These are phyloP conservation scores for Dioctria rufipes DNA, from an alignment of 2,888 invertebrate species.

Conservation along the genomic window DNA sequence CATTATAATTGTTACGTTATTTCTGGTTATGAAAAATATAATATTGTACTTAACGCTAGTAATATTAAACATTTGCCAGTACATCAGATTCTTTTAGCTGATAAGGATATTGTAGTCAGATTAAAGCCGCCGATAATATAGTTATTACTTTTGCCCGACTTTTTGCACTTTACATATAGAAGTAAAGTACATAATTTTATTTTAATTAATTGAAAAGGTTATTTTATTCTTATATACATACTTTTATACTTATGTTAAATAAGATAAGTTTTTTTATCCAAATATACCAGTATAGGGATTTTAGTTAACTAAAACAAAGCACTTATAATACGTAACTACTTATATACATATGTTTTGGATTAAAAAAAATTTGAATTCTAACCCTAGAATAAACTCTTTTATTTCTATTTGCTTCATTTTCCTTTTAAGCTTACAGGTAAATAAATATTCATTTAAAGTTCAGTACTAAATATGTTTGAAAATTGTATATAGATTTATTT, in stretches of 20 bases:
- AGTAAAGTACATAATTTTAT: background rate
- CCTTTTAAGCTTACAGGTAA: background rate
- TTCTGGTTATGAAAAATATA: background rate
- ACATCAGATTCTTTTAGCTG: background rate
- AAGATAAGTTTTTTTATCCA: background rate
- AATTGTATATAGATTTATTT: background rate
- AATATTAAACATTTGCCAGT: background rate
- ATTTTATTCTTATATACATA: background rate
- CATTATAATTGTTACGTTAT: slow-evolving; percentile 3
- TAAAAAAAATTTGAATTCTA: background rate
- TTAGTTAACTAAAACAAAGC: background rate
- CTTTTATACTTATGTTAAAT: background rate
- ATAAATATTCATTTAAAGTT: background rate
- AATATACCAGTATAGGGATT: background rate
- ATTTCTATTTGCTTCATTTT: background rate
- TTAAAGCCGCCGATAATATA: background rate
- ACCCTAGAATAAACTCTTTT: background rate
- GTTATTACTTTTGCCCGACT: background rate
- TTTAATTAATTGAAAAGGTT: background rate
- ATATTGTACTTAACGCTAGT: background rate
- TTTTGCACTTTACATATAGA: too few species aligned
- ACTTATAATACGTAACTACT: background rate
- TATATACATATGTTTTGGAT: too few species aligned
- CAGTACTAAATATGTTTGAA: background rate
- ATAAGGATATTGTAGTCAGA: background rate